Conservation (phyloP, 2,888 invertebrate genomes). For the Rotaria socialis region DNA sequence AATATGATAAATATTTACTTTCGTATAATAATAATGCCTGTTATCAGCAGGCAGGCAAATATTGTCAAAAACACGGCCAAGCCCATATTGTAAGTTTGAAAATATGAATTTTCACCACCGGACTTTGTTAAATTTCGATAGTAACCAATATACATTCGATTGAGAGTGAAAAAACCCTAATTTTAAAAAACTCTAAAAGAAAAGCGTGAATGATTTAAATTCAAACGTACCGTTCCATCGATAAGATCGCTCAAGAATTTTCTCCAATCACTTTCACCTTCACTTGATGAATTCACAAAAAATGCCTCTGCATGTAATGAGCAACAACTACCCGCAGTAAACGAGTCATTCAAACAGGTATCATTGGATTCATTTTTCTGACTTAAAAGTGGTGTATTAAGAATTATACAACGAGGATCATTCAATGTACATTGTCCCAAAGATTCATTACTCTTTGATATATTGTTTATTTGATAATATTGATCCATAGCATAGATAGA, state of each 20-base stretch:
- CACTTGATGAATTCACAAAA: neutral
- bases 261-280: neutral
- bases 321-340: neutral
- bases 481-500: neutral
- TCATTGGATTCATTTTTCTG: neutral
- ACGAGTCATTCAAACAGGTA: neutral
- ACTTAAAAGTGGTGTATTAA: neutral
- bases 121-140: neutral
- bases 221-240: neutral
- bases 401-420: neutral
- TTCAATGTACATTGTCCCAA: neutral
- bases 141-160: constrained; percentile 28
- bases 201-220: neutral
- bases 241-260: neutral
- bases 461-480: neutral
- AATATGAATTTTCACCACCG: neutral
- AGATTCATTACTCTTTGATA: neutral
- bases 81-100: constrained; percentile 29
- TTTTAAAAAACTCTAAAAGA: no score
- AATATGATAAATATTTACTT: neutral
- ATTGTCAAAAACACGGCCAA: neutral
- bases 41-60: neutral
- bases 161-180: neutral
- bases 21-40: constrained; percentile 7
- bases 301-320: neutral